These are phyloP conservation scores for Hydrozoanthus tunicans DNA, from an alignment of 64 coral and sea anemone genomes.

Conservation along the genomic window DNA sequence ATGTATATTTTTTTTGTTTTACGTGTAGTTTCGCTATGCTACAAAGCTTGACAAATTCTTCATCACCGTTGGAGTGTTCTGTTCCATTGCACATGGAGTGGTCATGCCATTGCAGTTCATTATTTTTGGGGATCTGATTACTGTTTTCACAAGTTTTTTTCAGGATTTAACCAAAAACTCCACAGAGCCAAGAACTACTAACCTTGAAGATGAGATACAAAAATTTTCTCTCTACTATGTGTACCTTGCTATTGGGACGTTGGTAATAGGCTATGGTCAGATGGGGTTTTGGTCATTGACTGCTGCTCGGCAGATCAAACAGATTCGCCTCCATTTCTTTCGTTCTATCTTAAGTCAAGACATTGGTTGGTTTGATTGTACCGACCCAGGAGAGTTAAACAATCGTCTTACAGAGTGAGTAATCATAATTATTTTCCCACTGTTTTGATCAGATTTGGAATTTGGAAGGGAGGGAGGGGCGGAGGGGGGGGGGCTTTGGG, in stretches of 20 bases:
- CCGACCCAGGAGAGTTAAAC: constrained; percentile 90
- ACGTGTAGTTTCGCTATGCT: constrained; percentile 16
- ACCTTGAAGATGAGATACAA: constrained; percentile 64
- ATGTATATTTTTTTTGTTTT: neutral
- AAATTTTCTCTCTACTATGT: constrained; percentile 87
- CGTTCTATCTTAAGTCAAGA: constrained; percentile 81
- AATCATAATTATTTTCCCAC: neutral
- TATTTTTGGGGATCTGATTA: constrained; percentile 46
- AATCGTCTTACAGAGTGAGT: constrained; percentile 90
- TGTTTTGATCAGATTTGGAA: too few relatives aligned
- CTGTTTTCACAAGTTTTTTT: constrained; percentile 23
- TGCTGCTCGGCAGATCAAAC: constrained; percentile 79
- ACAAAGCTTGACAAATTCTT: neutral
- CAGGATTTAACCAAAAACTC: neutral
- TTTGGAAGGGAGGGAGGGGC: too few relatives aligned
- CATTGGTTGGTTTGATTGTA: constrained; percentile 97
- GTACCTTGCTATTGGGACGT: constrained; percentile 74
- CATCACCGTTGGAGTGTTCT: constrained; percentile 32
- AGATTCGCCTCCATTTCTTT: constrained; percentile 86
- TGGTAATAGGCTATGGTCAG: constrained; percentile 70
- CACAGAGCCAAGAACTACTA: neutral
- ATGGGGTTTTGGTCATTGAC: constrained; percentile 81
- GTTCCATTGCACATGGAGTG: constrained; percentile 42
- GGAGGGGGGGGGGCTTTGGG: too few relatives aligned
- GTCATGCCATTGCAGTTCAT: constrained; percentile 45